These are phyloP conservation scores for Proteles cristata DNA, from an alignment of 2,113 vertebrate species.

Conservation along the genomic window DNA sequence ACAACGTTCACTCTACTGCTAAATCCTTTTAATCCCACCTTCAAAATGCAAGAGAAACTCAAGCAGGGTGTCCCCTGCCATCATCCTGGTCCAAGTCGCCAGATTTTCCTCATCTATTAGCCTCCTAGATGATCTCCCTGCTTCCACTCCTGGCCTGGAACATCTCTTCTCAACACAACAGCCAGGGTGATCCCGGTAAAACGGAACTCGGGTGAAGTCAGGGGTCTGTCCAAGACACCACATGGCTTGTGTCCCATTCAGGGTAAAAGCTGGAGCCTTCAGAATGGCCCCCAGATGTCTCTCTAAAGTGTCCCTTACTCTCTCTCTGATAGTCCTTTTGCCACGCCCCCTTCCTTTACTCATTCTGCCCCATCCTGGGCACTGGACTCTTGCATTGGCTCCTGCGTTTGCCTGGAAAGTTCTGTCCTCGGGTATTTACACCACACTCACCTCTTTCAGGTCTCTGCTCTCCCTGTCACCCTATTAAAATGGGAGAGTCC, in stretches of 20 bases:
- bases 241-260: not conserved
- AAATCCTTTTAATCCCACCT: not conserved
- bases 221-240: not conserved
- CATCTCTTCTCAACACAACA: not conserved
- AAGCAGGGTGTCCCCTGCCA: not conserved
- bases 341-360: not conserved
- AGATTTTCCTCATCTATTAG: not conserved
- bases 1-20: not conserved
- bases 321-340: too few relatives aligned
- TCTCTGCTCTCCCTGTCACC: not conserved
- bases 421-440: rapidly evolving
- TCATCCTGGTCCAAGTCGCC: not conserved
- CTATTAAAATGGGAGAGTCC: not conserved
- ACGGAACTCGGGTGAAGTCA: not conserved
- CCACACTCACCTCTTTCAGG: not conserved
- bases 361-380: too few relatives aligned
- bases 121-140: not conserved
- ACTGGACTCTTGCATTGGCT: not conserved
- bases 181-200: not conserved
- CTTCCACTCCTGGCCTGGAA: not conserved
- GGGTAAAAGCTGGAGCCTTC: not conserved
- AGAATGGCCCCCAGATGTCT: too few relatives aligned
- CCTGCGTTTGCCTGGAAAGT: not conserved
- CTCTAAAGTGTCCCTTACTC: not conserved
- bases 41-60: not conserved